Evolutionary conservation across 2,888 invertebrate genomes (phyloP).

Genomic region (Hedya salicella): DNA sequence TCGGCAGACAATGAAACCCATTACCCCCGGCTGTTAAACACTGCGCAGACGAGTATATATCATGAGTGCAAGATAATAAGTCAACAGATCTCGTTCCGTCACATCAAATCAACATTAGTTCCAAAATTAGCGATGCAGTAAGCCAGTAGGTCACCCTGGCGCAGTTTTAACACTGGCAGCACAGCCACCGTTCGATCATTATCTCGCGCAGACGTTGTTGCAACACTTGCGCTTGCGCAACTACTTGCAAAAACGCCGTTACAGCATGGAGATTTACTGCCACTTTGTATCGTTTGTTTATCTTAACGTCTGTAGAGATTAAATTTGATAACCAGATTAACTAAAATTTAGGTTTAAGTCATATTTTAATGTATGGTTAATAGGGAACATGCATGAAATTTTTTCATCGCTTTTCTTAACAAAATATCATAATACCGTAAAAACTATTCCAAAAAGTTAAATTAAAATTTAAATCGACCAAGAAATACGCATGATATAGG

Average conservation of each 20-base stretch:
- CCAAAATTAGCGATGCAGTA: conserved; percentile 61
- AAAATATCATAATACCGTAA: no score
- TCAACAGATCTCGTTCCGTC: conserved; percentile 42
- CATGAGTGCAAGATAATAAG: conserved; percentile 12
- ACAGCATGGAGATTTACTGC: conserved; percentile 47
- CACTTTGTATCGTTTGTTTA: conserved; percentile 18
- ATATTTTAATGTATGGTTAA: no score
- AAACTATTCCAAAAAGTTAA: no score
- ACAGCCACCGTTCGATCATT: conserved; percentile 58
- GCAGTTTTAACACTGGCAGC: conserved; percentile 42
- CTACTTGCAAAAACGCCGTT: conserved; percentile 63
- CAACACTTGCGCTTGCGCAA: conserved; percentile 67
- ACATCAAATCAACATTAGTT: conserved; percentile 53
- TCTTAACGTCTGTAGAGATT: conserved; percentile 11
- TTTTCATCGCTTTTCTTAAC: no score
- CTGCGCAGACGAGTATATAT: neutral
- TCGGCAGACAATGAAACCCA: neutral
- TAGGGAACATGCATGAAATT: no score
- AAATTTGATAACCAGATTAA: neutral
- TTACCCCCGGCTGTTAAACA: conserved; percentile 1
- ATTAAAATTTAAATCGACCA: no score
- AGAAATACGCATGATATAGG: no score
- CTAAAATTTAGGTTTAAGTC: no score
- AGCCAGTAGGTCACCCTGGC: conserved; percentile 61
- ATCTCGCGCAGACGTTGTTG: conserved; percentile 62